Evolutionary conservation across 2,113 vertebrate genomes (phyloP).

Genomic region (Sus scrofa): T2T-Sscrofa CM000819.6:81946501-81947000

Average conservation of each 20-base stretch:
- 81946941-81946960: background rate
- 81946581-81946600: background rate
- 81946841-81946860: background rate
- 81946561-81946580: background rate
- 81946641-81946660: background rate
- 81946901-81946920: background rate
- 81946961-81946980: background rate
- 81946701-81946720: background rate
- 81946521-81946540: background rate
- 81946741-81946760: conserved; percentile 5
- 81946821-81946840: background rate
- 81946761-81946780: background rate
- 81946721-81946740: conserved; percentile 1
- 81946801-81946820: background rate
- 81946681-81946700: background rate
- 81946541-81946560: background rate
- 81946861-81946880: background rate
- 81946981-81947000: background rate
- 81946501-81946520: background rate
- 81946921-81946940: background rate
- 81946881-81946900: background rate
- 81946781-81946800: background rate
- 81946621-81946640: background rate
- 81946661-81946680: background rate
- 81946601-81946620: background rate